Evolutionary conservation across 2,113 vertebrate genomes (phyloP).

Genomic region (Boulengeromyrus knoepffleri): DNA sequence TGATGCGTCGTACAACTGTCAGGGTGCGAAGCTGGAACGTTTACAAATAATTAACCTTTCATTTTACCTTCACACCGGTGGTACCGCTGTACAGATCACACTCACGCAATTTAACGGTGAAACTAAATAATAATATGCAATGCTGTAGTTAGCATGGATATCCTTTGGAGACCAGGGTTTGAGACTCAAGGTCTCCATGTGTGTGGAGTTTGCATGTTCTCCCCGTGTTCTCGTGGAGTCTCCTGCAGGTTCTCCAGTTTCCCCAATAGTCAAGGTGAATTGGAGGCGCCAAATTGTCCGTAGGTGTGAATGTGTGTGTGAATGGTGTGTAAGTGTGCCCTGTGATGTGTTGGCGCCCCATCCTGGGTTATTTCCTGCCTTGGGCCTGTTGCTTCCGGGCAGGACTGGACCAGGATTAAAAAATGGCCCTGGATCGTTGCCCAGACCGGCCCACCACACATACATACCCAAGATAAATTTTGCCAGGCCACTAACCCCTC

Average conservation of each 20-base stretch:
- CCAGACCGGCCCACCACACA: not conserved
- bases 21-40: not conserved
- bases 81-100: not conserved
- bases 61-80: not conserved
- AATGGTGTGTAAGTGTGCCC: not conserved
- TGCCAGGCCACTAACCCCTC: not conserved
- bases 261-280: not conserved
- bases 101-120: not conserved
- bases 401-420: not conserved
- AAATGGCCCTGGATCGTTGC: not conserved
- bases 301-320: not conserved
- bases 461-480: not conserved
- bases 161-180: not conserved
- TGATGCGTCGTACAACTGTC: not conserved
- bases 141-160: not conserved
- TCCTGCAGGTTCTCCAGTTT: not conserved
- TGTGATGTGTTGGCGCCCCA: not conserved
- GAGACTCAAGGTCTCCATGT: not conserved
- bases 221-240: not conserved
- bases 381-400: not conserved
- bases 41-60: slow-evolving; percentile 2
- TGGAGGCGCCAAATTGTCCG: not conserved
- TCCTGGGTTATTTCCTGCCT: not conserved
- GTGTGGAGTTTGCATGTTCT: not conserved
- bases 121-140: not conserved